Conservation (phyloP, 92 coral and sea anemone genomes). For the Palythoa grandis region DNA sequence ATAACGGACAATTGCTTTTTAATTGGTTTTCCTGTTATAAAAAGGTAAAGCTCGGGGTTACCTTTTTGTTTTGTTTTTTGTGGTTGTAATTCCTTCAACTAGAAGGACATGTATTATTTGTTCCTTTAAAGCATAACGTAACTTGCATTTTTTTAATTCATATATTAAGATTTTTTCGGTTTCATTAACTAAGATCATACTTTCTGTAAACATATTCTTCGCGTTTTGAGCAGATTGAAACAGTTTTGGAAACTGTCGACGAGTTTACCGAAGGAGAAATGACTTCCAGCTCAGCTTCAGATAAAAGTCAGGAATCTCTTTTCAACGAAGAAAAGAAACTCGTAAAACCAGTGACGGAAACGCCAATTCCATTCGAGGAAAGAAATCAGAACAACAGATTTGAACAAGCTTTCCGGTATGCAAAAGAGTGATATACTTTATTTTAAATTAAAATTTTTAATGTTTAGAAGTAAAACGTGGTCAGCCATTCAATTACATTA, state of each 20-base stretch:
- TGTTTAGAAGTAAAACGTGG: neutral
- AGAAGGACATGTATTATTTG: too few species aligned
- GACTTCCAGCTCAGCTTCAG: slow-evolving; percentile 21
- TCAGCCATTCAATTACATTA: too few species aligned
- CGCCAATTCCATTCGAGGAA: neutral
- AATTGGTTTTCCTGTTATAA: too few species aligned
- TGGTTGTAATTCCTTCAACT: too few species aligned
- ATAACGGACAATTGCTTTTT: too few species aligned
- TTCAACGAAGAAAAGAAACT: neutral
- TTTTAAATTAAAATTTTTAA: neutral
- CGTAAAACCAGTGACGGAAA: neutral
- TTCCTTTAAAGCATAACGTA: too few species aligned
- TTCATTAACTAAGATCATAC: too few species aligned
- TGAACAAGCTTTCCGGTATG: neutral
- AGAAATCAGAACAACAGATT: neutral
- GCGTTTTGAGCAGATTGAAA: neutral
- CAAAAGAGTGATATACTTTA: neutral
- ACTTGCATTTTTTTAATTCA: too few species aligned
- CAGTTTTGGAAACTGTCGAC: slow-evolving; percentile 30
- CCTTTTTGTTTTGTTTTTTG: too few species aligned
- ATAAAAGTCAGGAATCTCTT: neutral
- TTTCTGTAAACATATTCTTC: neutral
- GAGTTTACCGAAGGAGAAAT: slow-evolving; percentile 35
- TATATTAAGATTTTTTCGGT: too few species aligned
- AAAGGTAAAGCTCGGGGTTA: too few species aligned